These are phyloP conservation scores for Oryzias dopingdopingensis DNA, from an alignment of 2,797 vertebrate genomes.

Conservation along the genomic window DNA sequence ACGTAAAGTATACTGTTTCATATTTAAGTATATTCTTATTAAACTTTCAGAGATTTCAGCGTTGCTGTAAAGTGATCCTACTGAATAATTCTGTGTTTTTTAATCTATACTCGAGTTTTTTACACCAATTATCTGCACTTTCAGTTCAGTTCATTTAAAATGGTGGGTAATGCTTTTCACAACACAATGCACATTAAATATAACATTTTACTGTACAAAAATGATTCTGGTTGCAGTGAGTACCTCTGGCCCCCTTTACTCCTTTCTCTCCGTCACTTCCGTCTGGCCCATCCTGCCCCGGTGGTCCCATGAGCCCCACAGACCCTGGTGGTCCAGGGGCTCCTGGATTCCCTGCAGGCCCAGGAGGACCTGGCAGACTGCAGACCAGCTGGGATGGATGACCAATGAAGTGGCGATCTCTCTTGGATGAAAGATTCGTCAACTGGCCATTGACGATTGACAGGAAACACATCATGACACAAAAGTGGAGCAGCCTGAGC, in stretches of 20 bases:
- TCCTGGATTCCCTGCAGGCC: conserved; percentile 85
- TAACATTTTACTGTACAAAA: no score
- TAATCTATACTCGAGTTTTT: no score
- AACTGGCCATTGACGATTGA: conserved; percentile 76
- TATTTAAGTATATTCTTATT: no score
- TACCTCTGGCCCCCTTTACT: conserved; percentile 84
- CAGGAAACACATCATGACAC: conserved; percentile 77
- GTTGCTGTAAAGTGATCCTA: no score
- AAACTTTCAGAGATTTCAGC: no score
- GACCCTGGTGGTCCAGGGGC: conserved; percentile 79
- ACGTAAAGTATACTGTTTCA: no score
- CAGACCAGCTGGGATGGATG: conserved; percentile 86
- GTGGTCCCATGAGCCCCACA: conserved; percentile 87
- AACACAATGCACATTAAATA: no score
- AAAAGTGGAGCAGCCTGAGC: conserved; percentile 78
- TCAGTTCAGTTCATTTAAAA: no score
- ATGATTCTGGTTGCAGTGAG: conserved; percentile 1
- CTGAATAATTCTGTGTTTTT: no score
- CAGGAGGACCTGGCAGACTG: conserved; percentile 87
- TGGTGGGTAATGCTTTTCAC: no score
- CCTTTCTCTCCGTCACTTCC: conserved; percentile 88
- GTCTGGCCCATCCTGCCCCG: conserved; percentile 89
- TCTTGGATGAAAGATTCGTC: conserved; percentile 64
- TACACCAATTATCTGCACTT: no score
- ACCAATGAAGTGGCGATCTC: conserved; percentile 68